Evolutionary conservation across 1,140 invertebrate species (phyloP).

Genomic region (Archegozetes longisetosus): DNA sequence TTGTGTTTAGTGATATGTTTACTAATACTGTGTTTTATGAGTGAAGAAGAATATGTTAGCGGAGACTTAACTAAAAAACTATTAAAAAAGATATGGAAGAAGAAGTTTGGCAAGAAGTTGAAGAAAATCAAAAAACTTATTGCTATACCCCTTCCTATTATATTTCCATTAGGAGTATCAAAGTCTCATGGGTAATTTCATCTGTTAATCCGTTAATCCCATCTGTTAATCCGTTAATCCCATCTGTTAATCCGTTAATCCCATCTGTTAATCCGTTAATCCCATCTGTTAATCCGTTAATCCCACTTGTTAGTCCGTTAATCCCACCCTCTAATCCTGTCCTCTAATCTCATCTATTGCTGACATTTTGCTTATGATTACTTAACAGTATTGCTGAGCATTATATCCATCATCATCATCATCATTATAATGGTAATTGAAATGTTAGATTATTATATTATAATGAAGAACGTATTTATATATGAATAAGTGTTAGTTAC

Average conservation of each 20-base stretch:
- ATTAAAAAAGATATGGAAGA: background rate
- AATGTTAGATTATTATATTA: background rate
- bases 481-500: no score
- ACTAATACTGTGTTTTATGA: background rate
- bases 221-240: no score
- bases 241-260: no score
- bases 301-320: no score
- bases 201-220: no score
- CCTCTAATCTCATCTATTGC: no score
- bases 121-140: background rate
- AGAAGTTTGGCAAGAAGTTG: background rate
- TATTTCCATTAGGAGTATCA: background rate
- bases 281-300: no score
- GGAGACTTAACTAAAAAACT: background rate
- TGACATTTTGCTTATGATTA: background rate
- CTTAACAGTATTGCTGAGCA: background rate
- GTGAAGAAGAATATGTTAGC: background rate
- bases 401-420: background rate
- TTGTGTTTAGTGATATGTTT: background rate
- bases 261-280: no score
- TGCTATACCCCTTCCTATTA: background rate
- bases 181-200: background rate
- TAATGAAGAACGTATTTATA: no score
- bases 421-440: background rate
- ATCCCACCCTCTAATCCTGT: no score